Evolutionary conservation across 2,888 invertebrate species (phyloP).

Genomic region (Desoria tigrina): DNA sequence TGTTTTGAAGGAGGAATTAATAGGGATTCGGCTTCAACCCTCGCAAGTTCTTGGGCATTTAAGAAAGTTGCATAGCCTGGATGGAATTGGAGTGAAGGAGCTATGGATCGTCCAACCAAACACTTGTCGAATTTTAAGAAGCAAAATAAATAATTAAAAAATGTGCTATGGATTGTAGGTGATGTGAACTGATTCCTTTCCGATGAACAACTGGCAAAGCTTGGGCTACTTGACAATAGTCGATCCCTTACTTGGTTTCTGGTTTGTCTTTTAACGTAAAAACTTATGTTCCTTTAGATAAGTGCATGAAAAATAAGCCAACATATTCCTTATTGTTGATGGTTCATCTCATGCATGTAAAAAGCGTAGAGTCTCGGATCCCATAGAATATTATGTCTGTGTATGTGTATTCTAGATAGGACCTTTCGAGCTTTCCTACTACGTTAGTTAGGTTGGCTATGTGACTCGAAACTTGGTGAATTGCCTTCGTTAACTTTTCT

Average conservation of each 20-base stretch:
- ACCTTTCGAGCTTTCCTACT: background rate
- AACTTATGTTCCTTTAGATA: background rate
- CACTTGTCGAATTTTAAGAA: background rate
- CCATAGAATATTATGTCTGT: no score
- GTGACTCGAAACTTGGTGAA: slow-evolving; percentile 4
- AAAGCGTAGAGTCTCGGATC: no score
- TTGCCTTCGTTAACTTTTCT: background rate
- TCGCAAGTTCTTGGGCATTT: no score
- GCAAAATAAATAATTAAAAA: background rate
- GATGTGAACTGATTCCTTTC: slow-evolving; percentile 11
- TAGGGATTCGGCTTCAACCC: no score
- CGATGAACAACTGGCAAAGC: slow-evolving; percentile 2
- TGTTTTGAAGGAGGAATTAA: no score
- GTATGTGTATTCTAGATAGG: background rate
- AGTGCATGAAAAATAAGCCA: no score
- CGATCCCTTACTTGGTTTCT: background rate
- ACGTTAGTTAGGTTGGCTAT: no score
- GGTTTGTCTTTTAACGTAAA: background rate
- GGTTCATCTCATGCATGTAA: no score
- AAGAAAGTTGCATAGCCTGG: background rate
- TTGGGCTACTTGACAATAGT: slow-evolving; percentile 10
- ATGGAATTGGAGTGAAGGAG: background rate
- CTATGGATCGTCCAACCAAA: slow-evolving; percentile 3
- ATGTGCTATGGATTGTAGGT: background rate
- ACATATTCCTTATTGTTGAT: no score